phyloP scores from a whole-genome alignment of 2,888 invertebrate genomes.

The Philhelius pedissequus region DNA sequence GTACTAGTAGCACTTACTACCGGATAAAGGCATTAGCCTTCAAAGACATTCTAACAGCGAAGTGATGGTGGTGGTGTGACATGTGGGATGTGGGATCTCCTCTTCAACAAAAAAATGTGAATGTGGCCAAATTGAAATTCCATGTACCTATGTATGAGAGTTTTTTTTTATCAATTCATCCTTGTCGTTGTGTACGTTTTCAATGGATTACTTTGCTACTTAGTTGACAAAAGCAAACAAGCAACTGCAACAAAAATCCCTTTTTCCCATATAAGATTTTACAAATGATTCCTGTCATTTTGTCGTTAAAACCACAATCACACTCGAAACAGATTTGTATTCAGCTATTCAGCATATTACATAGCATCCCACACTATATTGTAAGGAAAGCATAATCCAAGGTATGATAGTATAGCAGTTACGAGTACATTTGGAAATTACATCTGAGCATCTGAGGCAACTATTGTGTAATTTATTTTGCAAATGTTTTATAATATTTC shows the following conservation, averaged over 20 bases:
- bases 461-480: conserved; percentile 53
- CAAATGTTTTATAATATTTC: conserved; percentile 29
- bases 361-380: neutral
- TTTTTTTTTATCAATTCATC: conserved; percentile 52
- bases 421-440: conserved; percentile 16
- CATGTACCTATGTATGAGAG: conserved; percentile 36
- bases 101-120: conserved; percentile 28
- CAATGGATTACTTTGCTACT: conserved; percentile 26
- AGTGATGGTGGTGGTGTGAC: neutral
- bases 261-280: conserved; percentile 1
- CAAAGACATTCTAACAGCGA: neutral
- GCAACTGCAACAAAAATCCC: neutral
- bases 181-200: conserved; percentile 24
- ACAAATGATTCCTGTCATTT: conserved; percentile 38
- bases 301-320: conserved; percentile 57
- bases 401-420: neutral
- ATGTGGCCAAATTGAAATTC: conserved; percentile 58
- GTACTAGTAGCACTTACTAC: conserved; percentile 39
- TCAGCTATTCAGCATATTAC: conserved; percentile 16
- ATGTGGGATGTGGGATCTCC: neutral
- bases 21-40: conserved; percentile 43
- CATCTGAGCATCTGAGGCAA: conserved; percentile 4
- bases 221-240: conserved; percentile 1
- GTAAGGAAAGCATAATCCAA: neutral
- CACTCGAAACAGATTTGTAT: conserved; percentile 14